Base-by-base conservation (phyloP, 2,797 vertebrate species). In the Brachyrhaphis roseni region DNA sequence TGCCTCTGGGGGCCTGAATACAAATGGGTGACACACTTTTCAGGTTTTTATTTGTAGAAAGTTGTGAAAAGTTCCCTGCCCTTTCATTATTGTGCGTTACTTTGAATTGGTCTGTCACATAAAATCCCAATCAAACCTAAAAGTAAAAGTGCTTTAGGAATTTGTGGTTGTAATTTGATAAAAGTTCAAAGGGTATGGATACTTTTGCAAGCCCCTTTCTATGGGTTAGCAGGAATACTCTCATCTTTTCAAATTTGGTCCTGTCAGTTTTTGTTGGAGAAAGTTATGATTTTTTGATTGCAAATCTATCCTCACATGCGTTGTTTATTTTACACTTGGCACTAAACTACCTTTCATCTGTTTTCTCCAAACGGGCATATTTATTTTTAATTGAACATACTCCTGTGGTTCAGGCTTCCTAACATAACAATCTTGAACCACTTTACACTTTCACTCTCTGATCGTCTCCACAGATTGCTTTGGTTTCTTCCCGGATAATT, bases 401-500 rank as follows among this genome's bases (percentile, higher is more conserved):
- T 76, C 43, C 64, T 77, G 43, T 71, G 18, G 55, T 78, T 57
- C 80, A 62, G 71, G 43, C 76, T 55, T 57, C 82, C 89, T 81
- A 76, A 82, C 82, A 79, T 74, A 73, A 85, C 77, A 80, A 84
- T 75, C 79, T 43, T 81, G 57, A 80, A 82, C 76, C 64, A 41
- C 80, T 88, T 89, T 62, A 81, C 87, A 82, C 88, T 89, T 91
- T 91, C 64, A 26, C 64, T 87, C 71, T 80, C 51, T 76, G 80
- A 87, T 84, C 12, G 77, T 88, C 78, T 87, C 80, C 87, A 74
- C 80, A 81, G 75, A 78, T 81, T 66, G 72, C 66, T 90, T 43
- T 2, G 49, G 76, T 81, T 91, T 86, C 79, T 91, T 86, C 81
- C 88, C 41, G 81, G 72, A 72, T 91, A 89, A 91, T 64, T 80